Evolutionary conservation across 2,113 vertebrate species (phyloP).

Genomic region (Helogale parvula): DNA sequence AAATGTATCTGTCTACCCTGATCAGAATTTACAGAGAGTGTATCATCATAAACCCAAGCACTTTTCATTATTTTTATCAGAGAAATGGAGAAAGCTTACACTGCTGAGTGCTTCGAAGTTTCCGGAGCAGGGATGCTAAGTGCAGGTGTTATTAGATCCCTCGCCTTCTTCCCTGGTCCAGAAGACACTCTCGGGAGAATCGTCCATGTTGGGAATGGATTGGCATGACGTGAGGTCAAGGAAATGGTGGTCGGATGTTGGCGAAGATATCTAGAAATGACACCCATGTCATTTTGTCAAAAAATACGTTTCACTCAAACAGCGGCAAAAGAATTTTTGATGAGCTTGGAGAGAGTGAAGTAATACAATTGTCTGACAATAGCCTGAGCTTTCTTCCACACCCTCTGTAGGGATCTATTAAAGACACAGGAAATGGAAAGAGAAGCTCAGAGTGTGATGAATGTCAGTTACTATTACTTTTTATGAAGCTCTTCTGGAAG

Average conservation of each 20-base stretch:
- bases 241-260: not conserved
- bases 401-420: conserved; percentile 66
- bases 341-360: conserved; percentile 27
- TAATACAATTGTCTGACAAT: not conserved
- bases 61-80: conserved; percentile 27
- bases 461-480: conserved; percentile 63
- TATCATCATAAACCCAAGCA: conserved; percentile 6
- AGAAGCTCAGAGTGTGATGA: not conserved
- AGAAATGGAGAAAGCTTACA: not conserved
- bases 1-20: not conserved
- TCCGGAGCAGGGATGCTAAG: not conserved
- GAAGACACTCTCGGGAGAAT: not conserved
- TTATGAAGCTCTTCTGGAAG: conserved; percentile 71
- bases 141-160: not conserved
- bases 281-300: conserved; percentile 32
- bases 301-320: conserved; percentile 1
- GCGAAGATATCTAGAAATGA: not conserved
- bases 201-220: not conserved
- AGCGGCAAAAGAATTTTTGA: not conserved
- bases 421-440: conserved; percentile 65
- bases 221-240: not conserved
- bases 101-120: conserved; percentile 33
- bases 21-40: conserved; percentile 7
- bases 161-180: not conserved
- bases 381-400: not conserved